Base-by-base conservation (phyloP, 2,888 invertebrate species). In the Margaritifera margaritifera region DNA sequence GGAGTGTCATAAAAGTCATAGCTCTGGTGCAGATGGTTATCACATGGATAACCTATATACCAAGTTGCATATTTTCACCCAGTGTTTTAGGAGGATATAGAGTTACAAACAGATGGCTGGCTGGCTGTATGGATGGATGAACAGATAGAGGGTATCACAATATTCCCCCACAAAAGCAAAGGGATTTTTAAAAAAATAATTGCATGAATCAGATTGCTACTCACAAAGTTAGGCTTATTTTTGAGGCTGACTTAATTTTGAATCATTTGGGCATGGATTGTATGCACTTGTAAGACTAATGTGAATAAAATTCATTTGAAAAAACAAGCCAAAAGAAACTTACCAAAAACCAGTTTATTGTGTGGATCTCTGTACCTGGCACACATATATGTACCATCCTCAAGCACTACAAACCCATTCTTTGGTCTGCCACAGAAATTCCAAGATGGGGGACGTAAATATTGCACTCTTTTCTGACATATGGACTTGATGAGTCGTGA, bases 351-450 rank as follows among this genome's bases (percentile, higher is more conserved):
- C 57, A 88, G 80, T 68, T 84, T 86, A 62, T 82, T 78, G 65
- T 88, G 87, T 6, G 88, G 87, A 50, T 83, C 78, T 61, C 89
- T 75, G 73, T 89, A 88, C 22, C 89, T 74, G 8, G 86, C 89
- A 78, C 89, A 89, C 64, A 86, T 75, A 15, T 78, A 69, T 20
- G 80, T 81, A 22, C 85, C 84, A 68, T 87, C 86, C 18, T 78
- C 75, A 55, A 89, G 75, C 22, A 81, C 74, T 4, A 88, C 75
- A 65, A 78, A 87, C 51, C 86, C 86, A 71, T 89, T 89, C 68
- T 86, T 84, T 6, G 86, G 87, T 31, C 89, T 78, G 4, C 89
- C 89, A 79, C 89, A 89, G 20, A 80, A 80, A 71, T 88, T 85
- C 89, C 89, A 89, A 11, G 81, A 80, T 4, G 89, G 87, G 8